These are phyloP conservation scores for Calycopis cecrops DNA, from an alignment of 1,140 invertebrate species.

Conservation along the genomic window DNA sequence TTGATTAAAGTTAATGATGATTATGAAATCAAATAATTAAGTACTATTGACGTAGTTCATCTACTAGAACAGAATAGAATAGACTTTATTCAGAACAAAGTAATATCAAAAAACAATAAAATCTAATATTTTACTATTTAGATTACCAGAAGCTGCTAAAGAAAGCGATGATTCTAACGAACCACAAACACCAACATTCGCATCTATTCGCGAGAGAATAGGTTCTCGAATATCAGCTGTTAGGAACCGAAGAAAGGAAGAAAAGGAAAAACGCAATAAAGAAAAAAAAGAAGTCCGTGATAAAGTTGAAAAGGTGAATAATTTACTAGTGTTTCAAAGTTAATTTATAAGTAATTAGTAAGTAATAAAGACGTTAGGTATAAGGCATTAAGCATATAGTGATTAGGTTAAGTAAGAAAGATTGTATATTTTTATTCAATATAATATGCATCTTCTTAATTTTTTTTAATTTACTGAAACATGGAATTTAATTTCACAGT, in stretches of 20 bases:
- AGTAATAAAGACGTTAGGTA: neutral
- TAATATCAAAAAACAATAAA: neutral
- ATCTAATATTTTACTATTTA: constrained; percentile 25
- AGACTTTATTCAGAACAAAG: no score
- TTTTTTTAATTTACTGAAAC: no score
- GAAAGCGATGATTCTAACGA: constrained; percentile 39
- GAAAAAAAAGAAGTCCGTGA: constrained; percentile 32
- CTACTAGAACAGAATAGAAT: no score
- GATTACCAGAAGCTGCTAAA: constrained; percentile 44
- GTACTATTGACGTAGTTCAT: neutral
- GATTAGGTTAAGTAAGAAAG: no score
- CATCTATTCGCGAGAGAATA: constrained; percentile 44
- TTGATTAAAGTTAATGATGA: no score
- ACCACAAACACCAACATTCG: constrained; percentile 29
- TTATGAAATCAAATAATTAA: no score
- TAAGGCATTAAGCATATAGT: no score
- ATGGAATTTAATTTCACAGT: constrained; percentile 41
- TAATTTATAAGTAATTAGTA: no score
- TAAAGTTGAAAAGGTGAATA: constrained; percentile 50
- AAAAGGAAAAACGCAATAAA: constrained; percentile 36
- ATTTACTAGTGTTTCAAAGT: no score
- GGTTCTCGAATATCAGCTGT: constrained; percentile 37
- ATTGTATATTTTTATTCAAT: no score
- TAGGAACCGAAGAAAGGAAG: constrained; percentile 33
- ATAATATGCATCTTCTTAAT: no score